Conservation (phyloP, 1,140 invertebrate genomes). For the Parasteatoda tepidariorum region DNA sequence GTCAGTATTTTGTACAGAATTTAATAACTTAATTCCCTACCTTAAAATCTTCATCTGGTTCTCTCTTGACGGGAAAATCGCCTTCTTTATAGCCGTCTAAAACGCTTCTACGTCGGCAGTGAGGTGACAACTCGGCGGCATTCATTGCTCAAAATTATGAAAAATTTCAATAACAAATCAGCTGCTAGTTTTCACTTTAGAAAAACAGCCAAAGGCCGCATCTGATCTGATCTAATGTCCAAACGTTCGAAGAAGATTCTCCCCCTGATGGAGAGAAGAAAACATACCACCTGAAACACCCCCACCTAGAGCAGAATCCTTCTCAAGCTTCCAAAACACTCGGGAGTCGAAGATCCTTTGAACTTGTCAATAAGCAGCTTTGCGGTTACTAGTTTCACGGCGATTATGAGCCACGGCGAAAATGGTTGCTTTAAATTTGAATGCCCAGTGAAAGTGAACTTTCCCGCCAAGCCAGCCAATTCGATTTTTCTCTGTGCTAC, state of each 20-base stretch:
- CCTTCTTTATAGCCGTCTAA: constrained; percentile 49
- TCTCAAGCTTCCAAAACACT: neutral
- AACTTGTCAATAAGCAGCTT: constrained; percentile 26
- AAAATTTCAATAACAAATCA: neutral
- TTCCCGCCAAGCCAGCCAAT: constrained; percentile 35
- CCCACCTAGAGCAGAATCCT: neutral
- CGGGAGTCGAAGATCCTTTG: neutral
- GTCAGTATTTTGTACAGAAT: too few relatives aligned
- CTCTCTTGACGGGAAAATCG: constrained; percentile 48
- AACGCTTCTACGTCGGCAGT: constrained; percentile 47
- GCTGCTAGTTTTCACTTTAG: neutral
- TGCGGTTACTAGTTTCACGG: constrained; percentile 4
- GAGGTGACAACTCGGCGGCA: constrained; percentile 47
- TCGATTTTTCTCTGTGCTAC: neutral
- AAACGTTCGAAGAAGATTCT: too few relatives aligned
- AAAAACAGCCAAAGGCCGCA: neutral
- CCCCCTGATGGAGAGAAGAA: neutral
- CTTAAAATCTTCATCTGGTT: constrained; percentile 57
- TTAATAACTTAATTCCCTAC: constrained; percentile 5
- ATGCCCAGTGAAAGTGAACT: neutral
- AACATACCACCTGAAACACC: neutral
- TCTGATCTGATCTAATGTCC: too few relatives aligned
- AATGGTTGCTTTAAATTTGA: constrained; percentile 15
- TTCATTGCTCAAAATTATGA: constrained; percentile 9
- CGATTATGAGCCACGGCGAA: constrained; percentile 14